Evolutionary conservation across 2,113 vertebrate genomes (phyloP).

Genomic region (Euleptes europaea): DNA sequence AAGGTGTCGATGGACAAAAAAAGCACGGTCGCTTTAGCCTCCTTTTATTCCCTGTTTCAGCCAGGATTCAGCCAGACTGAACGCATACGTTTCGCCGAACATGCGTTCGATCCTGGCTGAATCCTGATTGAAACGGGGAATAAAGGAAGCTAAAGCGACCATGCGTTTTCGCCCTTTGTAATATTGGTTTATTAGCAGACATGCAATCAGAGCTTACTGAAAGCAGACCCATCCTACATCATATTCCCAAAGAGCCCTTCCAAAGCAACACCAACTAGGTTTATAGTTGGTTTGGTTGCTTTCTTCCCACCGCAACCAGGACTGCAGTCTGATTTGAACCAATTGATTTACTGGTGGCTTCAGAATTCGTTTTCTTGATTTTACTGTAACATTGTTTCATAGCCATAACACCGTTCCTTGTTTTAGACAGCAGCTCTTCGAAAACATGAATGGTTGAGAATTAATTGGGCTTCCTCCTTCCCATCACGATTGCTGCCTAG

Average conservation of each 20-base stretch:
- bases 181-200: too few relatives aligned
- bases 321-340: slow-evolving; percentile 32
- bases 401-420: slow-evolving; percentile 53
- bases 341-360: slow-evolving; percentile 42
- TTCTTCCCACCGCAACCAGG: neutral
- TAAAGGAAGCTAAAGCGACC: too few relatives aligned
- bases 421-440: slow-evolving; percentile 50
- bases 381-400: slow-evolving; percentile 44
- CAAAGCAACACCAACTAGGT: neutral
- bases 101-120: too few relatives aligned
- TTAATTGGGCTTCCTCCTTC: slow-evolving; percentile 19
- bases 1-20: too few relatives aligned
- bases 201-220: too few relatives aligned
- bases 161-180: too few relatives aligned
- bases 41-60: too few relatives aligned
- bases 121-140: too few relatives aligned
- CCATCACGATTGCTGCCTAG: neutral
- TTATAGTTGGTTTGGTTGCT: neutral
- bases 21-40: too few relatives aligned
- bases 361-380: slow-evolving; percentile 30
- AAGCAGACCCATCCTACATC: too few relatives aligned
- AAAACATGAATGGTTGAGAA: slow-evolving; percentile 39
- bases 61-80: too few relatives aligned
- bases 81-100: too few relatives aligned
- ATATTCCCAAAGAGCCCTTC: neutral